Percentiles rank a stretch among this genome's conserved stretches.
Conservation (phyloP, 2,888 invertebrate species). For the Anagyrus pseudococci region DNA sequence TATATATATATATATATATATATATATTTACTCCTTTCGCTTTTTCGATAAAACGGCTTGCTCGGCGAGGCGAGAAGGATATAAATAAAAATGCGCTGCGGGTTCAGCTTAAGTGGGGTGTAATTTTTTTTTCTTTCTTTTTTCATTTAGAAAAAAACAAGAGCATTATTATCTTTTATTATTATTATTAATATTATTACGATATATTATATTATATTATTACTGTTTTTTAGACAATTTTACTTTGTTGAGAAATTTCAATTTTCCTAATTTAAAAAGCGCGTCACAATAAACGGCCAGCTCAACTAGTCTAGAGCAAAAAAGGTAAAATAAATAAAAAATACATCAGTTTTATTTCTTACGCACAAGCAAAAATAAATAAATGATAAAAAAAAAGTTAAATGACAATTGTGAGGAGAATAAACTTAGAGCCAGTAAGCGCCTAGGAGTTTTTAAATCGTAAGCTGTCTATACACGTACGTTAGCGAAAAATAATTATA, state of each 20-base stretch:
- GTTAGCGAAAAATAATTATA: too few relatives aligned
- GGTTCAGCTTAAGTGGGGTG: slow-evolving; percentile 48
- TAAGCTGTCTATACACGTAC: slow-evolving; percentile 36
- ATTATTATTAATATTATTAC: slow-evolving; percentile 30
- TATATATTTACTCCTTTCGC: too few relatives aligned
- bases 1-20: too few relatives aligned
- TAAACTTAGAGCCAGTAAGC: slow-evolving; percentile 58
- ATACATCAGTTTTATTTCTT: slow-evolving; percentile 36
- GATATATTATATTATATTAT: slow-evolving; percentile 22
- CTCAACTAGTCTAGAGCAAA: slow-evolving; percentile 63
- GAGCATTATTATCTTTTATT: slow-evolving; percentile 43
- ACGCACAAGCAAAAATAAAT: too few relatives aligned
- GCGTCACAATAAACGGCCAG: slow-evolving; percentile 53
- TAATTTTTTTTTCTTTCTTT: neutral
- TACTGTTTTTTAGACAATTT: slow-evolving; percentile 52
- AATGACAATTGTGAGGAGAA: slow-evolving; percentile 48
- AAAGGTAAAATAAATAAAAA: slow-evolving; percentile 40
- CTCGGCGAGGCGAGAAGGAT: slow-evolving; percentile 2
- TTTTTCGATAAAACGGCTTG: neutral
- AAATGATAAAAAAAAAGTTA: too few relatives aligned
- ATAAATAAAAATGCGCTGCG: slow-evolving; percentile 47
- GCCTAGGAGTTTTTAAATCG: slow-evolving; percentile 35
- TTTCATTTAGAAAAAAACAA: slow-evolving; percentile 17
- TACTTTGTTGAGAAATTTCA: slow-evolving; percentile 49
- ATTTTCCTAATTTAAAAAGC: slow-evolving; percentile 47